A percentile compares a stretch with the other conserved stretches of the same genome.
Conservation (phyloP, 2,797 vertebrate genomes). For the Babyrousa celebensis region DNA sequence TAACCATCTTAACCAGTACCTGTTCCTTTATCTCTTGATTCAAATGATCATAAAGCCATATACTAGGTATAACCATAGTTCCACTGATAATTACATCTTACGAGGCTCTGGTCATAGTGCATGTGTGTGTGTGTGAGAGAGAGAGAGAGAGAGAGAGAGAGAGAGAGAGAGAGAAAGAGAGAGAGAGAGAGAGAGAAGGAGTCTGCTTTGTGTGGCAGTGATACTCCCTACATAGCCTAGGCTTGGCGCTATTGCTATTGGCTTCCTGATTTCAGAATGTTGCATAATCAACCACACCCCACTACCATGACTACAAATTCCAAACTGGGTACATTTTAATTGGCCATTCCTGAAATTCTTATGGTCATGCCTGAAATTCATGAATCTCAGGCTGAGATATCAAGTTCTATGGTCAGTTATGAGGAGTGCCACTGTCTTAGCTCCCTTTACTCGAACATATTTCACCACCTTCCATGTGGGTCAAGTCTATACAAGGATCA, state of each 20-base stretch:
- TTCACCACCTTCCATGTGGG: not conserved
- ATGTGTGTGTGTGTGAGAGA: not conserved
- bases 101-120: not conserved
- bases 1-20: not conserved
- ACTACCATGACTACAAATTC: not conserved
- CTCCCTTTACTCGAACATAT: too few relatives aligned
- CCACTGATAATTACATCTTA: not conserved
- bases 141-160: too few relatives aligned
- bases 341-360: not conserved
- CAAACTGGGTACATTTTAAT: not conserved
- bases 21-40: not conserved
- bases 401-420: not conserved
- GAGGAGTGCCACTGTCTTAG: not conserved
- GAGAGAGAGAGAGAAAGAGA: too few relatives aligned
- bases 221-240: not conserved
- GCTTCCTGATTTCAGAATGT: slow-evolving; percentile 17
- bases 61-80: not conserved
- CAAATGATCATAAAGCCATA: not conserved
- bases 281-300: not conserved
- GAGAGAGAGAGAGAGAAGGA: not conserved
- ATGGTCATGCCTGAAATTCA: not conserved
- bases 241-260: not conserved
- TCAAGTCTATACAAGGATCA: not conserved
- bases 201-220: not conserved
- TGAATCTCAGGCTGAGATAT: not conserved